Evolutionary conservation across 2,113 vertebrate species (phyloP).

Genomic region (Otis tarda): DNA sequence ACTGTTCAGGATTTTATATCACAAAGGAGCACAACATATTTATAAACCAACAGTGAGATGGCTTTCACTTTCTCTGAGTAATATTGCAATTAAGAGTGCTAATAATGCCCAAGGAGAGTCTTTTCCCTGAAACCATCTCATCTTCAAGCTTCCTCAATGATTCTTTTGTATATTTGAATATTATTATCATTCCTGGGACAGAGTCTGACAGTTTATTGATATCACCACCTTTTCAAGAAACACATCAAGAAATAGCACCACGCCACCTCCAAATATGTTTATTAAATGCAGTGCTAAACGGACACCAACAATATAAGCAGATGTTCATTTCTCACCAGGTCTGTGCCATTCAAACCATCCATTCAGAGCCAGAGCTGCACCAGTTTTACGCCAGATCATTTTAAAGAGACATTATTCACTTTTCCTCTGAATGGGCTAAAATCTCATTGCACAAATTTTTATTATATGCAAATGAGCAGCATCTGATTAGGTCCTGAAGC

Average conservation of each 20-base stretch:
- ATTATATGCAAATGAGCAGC: constrained; percentile 79
- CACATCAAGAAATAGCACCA: constrained; percentile 26
- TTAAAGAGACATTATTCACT: constrained; percentile 47
- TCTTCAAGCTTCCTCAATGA: constrained; percentile 62
- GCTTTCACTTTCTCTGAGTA: constrained; percentile 32
- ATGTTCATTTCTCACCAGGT: constrained; percentile 22
- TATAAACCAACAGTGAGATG: neutral
- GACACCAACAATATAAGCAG: constrained; percentile 26
- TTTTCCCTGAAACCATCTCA: constrained; percentile 4
- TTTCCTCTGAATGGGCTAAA: constrained; percentile 62
- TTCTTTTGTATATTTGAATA: constrained; percentile 64
- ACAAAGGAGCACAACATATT: neutral
- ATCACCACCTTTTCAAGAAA: constrained; percentile 54
- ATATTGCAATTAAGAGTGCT: constrained; percentile 54
- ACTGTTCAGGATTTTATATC: neutral
- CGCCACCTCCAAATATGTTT: constrained; percentile 37
- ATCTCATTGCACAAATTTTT: constrained; percentile 70
- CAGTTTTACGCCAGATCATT: constrained; percentile 43
- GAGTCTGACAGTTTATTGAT: constrained; percentile 68
- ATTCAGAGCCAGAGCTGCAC: neutral
- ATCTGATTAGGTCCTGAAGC: constrained; percentile 84
- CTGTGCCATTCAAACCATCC: neutral
- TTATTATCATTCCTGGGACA: constrained; percentile 57
- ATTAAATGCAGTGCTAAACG: constrained; percentile 44
- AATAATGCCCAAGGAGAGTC: constrained; percentile 50